A percentile compares a stretch with the other conserved stretches of the same genome.
Evolutionary conservation across 1,140 invertebrate species (phyloP).

Genomic region (Globodera ellingtonae): DNA sequence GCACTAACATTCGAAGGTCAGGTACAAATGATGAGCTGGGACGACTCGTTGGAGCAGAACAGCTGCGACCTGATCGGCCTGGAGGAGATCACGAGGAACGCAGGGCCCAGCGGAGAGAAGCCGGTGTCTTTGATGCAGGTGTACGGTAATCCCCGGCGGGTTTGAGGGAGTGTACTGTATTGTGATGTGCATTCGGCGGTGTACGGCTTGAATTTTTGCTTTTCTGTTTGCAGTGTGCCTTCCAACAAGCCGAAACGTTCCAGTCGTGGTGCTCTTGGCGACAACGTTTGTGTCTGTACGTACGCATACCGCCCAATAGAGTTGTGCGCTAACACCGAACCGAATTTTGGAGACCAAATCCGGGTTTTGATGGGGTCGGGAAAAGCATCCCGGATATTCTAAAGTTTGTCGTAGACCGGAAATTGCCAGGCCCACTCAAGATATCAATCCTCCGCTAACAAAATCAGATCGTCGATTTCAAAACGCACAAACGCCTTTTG

Average conservation of each 20-base stretch:
- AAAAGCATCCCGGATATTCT: no score
- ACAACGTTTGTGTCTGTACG: conserved; percentile 24
- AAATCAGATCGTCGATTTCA: conserved; percentile 22
- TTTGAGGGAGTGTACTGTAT: background rate
- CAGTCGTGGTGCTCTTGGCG: conserved; percentile 13
- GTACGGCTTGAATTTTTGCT: background rate
- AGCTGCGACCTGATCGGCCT: conserved; percentile 25
- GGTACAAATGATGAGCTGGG: conserved; percentile 37
- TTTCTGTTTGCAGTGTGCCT: conserved; percentile 2
- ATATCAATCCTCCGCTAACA: no score
- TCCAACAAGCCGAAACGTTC: conserved; percentile 8
- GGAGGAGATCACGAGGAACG: conserved; percentile 23
- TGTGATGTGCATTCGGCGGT: background rate
- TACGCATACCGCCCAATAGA: background rate
- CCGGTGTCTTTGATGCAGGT: conserved; percentile 26
- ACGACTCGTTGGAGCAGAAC: conserved; percentile 34
- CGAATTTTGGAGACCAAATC: no score
- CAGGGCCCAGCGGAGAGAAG: conserved; percentile 14
- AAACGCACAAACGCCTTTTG: conserved; percentile 16
- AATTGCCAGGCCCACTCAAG: no score
- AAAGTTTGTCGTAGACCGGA: no score
- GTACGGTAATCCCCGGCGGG: background rate
- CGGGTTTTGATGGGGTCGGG: no score
- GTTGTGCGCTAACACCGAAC: background rate
- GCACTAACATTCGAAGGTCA: background rate